These are phyloP conservation scores for Eustalomyia histrio DNA, from an alignment of 2,888 invertebrate genomes.

Conservation along the genomic window DNA sequence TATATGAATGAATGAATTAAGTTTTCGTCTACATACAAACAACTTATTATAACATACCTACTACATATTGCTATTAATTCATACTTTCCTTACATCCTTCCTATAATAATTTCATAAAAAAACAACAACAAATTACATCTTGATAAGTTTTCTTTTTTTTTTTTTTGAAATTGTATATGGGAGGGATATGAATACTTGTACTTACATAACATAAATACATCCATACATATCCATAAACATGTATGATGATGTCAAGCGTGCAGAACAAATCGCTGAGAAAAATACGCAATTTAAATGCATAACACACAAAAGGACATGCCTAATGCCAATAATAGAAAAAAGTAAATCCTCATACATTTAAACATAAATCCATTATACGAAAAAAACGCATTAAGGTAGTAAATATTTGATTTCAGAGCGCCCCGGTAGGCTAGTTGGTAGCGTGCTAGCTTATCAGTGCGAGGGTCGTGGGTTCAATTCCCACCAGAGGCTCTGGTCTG, in stretches of 20 bases:
- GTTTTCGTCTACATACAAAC: not conserved
- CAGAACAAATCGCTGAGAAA: slow-evolving; percentile 79
- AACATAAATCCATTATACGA: slow-evolving; percentile 77
- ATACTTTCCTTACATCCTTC: slow-evolving; percentile 19
- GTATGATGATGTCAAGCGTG: slow-evolving; percentile 70
- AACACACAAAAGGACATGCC: slow-evolving; percentile 80
- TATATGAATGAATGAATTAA: slow-evolving; percentile 38
- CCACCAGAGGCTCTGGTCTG: no score
- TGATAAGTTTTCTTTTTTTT: slow-evolving; percentile 56
- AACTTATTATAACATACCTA: slow-evolving; percentile 7
- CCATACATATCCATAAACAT: slow-evolving; percentile 47
- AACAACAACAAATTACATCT: slow-evolving; percentile 36
- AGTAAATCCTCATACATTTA: slow-evolving; percentile 76
- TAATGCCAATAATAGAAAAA: slow-evolving; percentile 80
- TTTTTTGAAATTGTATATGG: slow-evolving; percentile 12
- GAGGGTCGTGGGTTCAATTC: no score
- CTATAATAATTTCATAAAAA: not conserved
- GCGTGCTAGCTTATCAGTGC: no score
- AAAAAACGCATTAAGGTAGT: not conserved
- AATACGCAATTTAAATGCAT: slow-evolving; percentile 80
- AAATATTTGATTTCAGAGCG: no score
- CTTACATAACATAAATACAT: no score
- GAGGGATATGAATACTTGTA: slow-evolving; percentile 69
- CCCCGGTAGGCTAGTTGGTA: no score
- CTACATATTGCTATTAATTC: slow-evolving; percentile 23